phyloP scores from a whole-genome alignment of 2,888 invertebrate species.

The Apamea anceps region DNA sequence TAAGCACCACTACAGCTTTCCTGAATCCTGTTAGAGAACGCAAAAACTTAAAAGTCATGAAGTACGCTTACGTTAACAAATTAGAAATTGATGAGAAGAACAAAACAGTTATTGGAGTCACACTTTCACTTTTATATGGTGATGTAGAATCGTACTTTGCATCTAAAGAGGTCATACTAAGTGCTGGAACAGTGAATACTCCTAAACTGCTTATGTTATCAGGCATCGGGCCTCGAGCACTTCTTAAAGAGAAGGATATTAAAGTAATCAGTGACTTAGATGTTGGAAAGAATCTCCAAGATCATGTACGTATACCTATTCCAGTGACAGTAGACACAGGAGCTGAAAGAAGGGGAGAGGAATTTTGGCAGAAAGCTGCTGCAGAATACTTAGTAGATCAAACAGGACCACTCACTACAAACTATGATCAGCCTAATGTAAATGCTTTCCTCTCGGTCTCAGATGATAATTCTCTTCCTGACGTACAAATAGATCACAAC shows the following conservation, averaged over 20 bases:
- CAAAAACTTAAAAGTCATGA: conserved; percentile 81
- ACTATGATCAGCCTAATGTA: conserved; percentile 85
- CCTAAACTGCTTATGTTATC: conserved; percentile 83
- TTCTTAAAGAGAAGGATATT: conserved; percentile 77
- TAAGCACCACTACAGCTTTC: conserved; percentile 90
- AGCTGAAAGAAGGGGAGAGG: conserved; percentile 74
- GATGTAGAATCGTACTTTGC: conserved; percentile 75
- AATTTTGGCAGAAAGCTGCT: conserved; percentile 81
- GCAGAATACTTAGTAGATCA: conserved; percentile 83
- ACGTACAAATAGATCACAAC: conserved; percentile 86
- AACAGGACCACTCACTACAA: conserved; percentile 83
- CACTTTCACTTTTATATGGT: conserved; percentile 74
- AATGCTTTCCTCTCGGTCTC: conserved; percentile 84
- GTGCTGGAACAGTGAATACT: conserved; percentile 83
- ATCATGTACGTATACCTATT: conserved; percentile 86
- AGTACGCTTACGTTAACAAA: conserved; percentile 76
- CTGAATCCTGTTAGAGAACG: conserved; percentile 78
- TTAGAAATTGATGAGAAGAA: conserved; percentile 73
- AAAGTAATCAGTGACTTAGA: conserved; percentile 78
- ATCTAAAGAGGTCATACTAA: conserved; percentile 82
- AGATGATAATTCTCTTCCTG: conserved; percentile 78
- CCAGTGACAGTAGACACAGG: conserved; percentile 82
- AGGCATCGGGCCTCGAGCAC: conserved; percentile 81
- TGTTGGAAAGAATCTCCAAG: conserved; percentile 87
- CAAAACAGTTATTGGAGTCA: conserved; percentile 77